phyloP scores from a whole-genome alignment of 2,113 vertebrate genomes.

The Irena cyanogastra region DNA sequence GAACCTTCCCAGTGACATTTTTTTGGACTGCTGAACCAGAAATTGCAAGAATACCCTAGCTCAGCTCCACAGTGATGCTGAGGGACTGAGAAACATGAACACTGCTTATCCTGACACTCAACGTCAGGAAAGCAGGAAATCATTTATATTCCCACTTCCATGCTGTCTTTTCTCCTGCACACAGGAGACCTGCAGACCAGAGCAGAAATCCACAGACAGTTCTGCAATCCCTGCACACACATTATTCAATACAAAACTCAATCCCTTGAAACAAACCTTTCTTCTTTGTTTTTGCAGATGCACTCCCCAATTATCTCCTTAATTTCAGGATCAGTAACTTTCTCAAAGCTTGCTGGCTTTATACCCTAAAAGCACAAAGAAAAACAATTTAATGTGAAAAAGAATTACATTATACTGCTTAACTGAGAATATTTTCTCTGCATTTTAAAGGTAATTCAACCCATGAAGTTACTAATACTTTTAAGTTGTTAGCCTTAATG shows the following conservation, averaged over 20 bases:
- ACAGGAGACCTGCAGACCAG: background rate
- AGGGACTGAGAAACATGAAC: background rate
- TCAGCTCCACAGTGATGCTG: background rate
- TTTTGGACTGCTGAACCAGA: background rate
- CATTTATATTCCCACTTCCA: background rate
- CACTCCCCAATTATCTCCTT: constrained; percentile 98
- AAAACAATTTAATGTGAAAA: background rate
- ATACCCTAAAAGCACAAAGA: constrained; percentile 79
- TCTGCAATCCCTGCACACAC: background rate
- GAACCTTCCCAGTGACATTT: background rate
- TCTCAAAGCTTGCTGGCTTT: constrained; percentile 95
- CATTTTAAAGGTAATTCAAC: background rate
- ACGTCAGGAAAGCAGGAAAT: background rate
- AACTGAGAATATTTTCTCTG: background rate
- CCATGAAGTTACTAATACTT: background rate
- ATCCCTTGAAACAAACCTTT: constrained; percentile 80
- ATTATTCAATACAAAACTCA: background rate
- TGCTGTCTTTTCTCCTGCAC: background rate
- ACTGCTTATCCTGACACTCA: background rate
- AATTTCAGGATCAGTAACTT: constrained; percentile 93
- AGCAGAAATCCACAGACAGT: background rate
- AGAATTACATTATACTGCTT: background rate
- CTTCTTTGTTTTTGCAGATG: constrained; percentile 94
- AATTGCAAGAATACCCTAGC: accelerated
- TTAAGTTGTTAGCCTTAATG: background rate